Conservation (phyloP, 2,797 vertebrate genomes). For the Myotis vivesi region DNA sequence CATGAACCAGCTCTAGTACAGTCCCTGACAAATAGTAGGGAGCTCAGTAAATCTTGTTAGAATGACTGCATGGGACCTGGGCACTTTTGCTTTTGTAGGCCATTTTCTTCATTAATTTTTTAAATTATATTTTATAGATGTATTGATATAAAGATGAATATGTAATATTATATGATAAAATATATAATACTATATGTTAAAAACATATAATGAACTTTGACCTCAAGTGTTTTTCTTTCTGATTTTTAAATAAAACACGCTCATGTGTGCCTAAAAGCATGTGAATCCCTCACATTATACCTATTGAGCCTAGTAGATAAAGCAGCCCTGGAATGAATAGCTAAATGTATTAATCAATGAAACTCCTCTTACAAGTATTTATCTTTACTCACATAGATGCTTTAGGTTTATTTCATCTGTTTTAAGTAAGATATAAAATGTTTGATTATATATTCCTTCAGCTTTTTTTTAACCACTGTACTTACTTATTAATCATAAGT, state of each 20-base stretch:
- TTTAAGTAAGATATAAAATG: slow-evolving; percentile 40
- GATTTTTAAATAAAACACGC: slow-evolving; percentile 12
- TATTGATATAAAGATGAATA: not conserved
- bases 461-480: not conserved
- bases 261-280: not conserved
- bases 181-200: not conserved
- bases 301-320: not conserved
- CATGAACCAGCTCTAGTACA: not conserved
- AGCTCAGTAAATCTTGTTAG: not conserved
- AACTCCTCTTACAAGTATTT: slow-evolving; percentile 29
- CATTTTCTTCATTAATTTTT: not conserved
- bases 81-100: not conserved
- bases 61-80: not conserved
- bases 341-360: slow-evolving; percentile 3
- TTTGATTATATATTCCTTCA: slow-evolving; percentile 50
- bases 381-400: slow-evolving; percentile 22
- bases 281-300: not conserved
- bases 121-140: not conserved
- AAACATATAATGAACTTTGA: not conserved
- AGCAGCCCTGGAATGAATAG: not conserved
- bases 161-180: not conserved
- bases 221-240: not conserved
- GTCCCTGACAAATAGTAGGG: not conserved
- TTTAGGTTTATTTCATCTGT: slow-evolving; percentile 44
- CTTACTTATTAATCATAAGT: slow-evolving; percentile 62